Evolutionary conservation across 2,888 invertebrate genomes (phyloP).

Genomic region (Polietes domitor): DNA sequence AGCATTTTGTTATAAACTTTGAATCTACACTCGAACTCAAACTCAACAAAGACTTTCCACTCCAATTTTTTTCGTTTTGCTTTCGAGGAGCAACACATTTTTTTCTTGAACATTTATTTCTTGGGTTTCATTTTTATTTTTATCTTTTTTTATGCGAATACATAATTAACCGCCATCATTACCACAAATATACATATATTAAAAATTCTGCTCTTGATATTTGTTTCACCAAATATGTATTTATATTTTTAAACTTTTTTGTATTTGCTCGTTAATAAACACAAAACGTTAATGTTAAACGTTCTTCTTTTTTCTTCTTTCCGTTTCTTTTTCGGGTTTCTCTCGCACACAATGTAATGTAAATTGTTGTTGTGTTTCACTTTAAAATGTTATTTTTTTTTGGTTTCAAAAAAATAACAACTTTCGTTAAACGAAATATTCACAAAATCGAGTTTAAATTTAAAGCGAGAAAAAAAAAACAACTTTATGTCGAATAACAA

Average conservation of each 20-base stretch:
- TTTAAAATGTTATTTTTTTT: constrained; percentile 7
- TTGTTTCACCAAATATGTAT: neutral
- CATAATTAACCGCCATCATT: neutral
- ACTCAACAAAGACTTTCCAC: constrained; percentile 43
- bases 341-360: neutral
- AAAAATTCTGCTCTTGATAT: neutral
- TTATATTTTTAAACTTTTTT: constrained; percentile 15
- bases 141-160: neutral
- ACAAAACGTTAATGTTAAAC: constrained; percentile 6
- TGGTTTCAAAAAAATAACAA: constrained; percentile 38
- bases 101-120: neutral
- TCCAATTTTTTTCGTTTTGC: neutral
- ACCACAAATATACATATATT: neutral
- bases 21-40: neutral
- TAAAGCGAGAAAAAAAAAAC: neutral
- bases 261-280: neutral
- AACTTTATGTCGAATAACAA: constrained; percentile 3
- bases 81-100: neutral
- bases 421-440: constrained; percentile 50
- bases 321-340: constrained; percentile 19
- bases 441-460: constrained; percentile 31
- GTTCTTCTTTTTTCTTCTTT: constrained; percentile 8
- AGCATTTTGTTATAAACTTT: neutral
- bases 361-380: constrained; percentile 14
- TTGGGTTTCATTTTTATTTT: neutral